A percentile compares a stretch with the other conserved stretches of the same genome.
Conservation (phyloP, 2,888 invertebrate species). For the Agonopterix heracliana region DNA sequence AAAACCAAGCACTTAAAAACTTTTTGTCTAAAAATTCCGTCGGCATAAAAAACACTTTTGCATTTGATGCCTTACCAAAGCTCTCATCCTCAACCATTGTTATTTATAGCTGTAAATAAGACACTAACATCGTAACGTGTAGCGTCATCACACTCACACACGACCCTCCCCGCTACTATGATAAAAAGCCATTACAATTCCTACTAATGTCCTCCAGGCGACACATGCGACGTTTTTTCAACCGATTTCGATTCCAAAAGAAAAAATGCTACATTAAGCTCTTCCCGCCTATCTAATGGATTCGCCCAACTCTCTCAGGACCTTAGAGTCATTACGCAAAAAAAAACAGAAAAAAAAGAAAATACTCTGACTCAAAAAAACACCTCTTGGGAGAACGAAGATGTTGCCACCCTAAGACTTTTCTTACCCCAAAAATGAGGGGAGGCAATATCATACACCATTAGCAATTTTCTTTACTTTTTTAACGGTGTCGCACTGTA, state of each 20-base stretch:
- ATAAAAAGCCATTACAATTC: constrained; percentile 50
- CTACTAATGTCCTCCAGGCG: constrained; percentile 43
- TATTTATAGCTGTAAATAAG: neutral
- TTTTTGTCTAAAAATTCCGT: no score
- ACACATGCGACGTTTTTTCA: constrained; percentile 56
- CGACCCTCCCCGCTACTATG: constrained; percentile 22
- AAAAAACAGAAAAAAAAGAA: constrained; percentile 51
- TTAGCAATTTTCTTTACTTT: constrained; percentile 74
- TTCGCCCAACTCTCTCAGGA: constrained; percentile 72
- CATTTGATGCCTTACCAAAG: no score
- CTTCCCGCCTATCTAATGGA: constrained; percentile 73
- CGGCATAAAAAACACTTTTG: no score
- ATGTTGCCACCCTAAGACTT: constrained; percentile 70
- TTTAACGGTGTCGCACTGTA: constrained; percentile 73
- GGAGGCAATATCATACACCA: constrained; percentile 79
- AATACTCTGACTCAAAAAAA: constrained; percentile 47
- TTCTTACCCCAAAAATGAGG: constrained; percentile 67
- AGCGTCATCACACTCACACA: neutral
- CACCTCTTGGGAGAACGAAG: constrained; percentile 69
- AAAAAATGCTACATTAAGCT: constrained; percentile 67
- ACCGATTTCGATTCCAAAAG: constrained; percentile 46
- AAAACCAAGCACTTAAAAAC: no score
- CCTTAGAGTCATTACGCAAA: constrained; percentile 69
- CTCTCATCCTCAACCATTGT: no score
- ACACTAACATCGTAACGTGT: constrained; percentile 12